phyloP scores from a whole-genome alignment of 1,140 invertebrate species.

The Brachionus plicatilis region DNA sequence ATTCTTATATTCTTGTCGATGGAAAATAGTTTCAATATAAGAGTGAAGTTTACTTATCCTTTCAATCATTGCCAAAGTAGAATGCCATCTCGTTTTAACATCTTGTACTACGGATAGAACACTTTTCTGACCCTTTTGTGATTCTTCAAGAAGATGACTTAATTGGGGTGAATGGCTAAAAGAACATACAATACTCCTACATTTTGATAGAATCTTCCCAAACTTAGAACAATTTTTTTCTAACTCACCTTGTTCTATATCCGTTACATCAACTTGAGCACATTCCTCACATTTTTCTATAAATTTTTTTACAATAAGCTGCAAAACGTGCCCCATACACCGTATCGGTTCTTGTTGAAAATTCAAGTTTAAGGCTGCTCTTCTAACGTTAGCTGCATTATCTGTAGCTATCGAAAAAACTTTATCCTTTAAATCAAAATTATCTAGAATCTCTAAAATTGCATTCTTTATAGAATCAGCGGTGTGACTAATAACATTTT shows the following conservation, averaged over 20 bases:
- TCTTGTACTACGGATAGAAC: not conserved
- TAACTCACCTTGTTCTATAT: not conserved
- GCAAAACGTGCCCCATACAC: not conserved
- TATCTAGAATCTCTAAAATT: not conserved
- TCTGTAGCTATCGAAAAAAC: not conserved
- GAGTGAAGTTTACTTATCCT: not conserved
- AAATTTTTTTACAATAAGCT: slow-evolving; percentile 2
- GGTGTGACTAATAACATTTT: too few relatives aligned
- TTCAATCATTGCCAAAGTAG: not conserved
- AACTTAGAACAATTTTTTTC: not conserved
- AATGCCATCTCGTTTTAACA: not conserved
- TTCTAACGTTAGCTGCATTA: too few relatives aligned
- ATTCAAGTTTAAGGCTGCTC: not conserved
- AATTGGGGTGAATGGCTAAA: not conserved
- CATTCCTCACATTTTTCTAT: not conserved
- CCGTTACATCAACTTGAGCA: not conserved
- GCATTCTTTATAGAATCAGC: too few relatives aligned
- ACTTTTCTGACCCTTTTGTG: not conserved
- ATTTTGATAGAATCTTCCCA: not conserved
- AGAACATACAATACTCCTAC: not conserved
- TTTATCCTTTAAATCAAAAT: not conserved
- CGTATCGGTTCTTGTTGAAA: not conserved
- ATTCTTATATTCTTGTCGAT: not conserved
- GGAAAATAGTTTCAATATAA: too few relatives aligned
- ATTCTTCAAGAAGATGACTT: not conserved